Evolutionary conservation across 2,888 invertebrate species (phyloP).

Genomic region (Andrena marginata): DNA sequence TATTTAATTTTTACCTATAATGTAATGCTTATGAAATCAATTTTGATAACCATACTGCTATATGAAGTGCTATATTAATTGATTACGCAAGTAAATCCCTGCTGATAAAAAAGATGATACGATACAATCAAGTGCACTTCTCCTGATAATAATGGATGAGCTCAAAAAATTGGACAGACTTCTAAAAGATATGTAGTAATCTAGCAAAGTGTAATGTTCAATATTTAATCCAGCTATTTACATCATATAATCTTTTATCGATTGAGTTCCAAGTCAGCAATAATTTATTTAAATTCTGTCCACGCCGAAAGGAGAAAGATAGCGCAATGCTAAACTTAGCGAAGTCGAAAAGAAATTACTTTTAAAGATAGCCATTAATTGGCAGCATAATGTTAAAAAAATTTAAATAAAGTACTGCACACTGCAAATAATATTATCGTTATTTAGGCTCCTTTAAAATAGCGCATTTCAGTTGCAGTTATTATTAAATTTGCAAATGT

Average conservation of each 20-base stretch:
- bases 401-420: no score
- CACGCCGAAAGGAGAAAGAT: not conserved
- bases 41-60: not conserved
- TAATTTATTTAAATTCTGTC: not conserved
- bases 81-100: not conserved
- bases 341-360: not conserved
- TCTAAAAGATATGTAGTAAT: no score
- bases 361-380: not conserved
- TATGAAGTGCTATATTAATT: not conserved
- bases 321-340: not conserved
- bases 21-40: not conserved
- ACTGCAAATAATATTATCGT: no score
- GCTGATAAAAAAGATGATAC: not conserved
- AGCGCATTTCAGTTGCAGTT: not conserved
- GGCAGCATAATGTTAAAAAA: no score
- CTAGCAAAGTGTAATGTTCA: no score
- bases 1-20: not conserved
- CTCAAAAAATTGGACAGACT: no score
- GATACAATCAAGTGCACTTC: conserved; percentile 15
- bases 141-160: not conserved
- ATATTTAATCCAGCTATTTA: no score
- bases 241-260: not conserved
- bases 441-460: no score
- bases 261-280: not conserved
- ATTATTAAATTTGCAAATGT: not conserved